A percentile compares a stretch with the other conserved stretches of the same genome.
phyloP scores from a whole-genome alignment of 2,888 invertebrate species.

The Heliconius hortense region DNA sequence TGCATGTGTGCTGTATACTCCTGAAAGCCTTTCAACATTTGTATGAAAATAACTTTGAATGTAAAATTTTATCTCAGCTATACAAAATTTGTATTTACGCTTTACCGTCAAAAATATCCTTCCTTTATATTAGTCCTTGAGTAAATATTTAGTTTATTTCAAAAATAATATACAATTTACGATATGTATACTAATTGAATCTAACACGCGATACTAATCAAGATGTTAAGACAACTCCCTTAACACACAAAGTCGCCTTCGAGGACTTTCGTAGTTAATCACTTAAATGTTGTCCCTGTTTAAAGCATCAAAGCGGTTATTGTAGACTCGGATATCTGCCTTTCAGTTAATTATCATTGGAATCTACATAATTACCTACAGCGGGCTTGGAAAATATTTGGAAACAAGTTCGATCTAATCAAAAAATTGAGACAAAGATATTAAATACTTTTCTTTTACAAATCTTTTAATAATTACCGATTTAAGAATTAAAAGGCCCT shows the following conservation, averaged over 20 bases:
- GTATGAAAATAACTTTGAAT: not conserved
- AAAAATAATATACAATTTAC: not conserved
- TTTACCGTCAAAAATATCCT: not conserved
- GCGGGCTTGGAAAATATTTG: not conserved
- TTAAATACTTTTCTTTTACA: not conserved
- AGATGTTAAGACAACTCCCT: conserved; percentile 7
- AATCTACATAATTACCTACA: not conserved
- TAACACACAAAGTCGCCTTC: conserved; percentile 8
- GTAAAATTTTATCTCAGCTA: not conserved
- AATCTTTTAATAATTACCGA: too few species aligned
- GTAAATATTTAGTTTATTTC: not conserved
- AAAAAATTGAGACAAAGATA: not conserved
- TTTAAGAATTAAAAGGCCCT: too few species aligned
- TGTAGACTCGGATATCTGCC: not conserved
- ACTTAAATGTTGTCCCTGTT: conserved; percentile 3
- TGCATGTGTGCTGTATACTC: not conserved
- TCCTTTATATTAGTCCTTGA: not conserved
- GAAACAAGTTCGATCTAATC: not conserved
- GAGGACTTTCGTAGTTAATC: conserved; percentile 6
- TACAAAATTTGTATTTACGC: not conserved
- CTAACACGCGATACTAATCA: conserved; percentile 4
- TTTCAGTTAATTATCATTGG: not conserved
- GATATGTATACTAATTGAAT: not conserved
- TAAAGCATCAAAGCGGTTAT: not conserved
- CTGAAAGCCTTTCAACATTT: not conserved